Conservation (phyloP, 2,888 invertebrate genomes). For the Conchocele bisecta region DNA sequence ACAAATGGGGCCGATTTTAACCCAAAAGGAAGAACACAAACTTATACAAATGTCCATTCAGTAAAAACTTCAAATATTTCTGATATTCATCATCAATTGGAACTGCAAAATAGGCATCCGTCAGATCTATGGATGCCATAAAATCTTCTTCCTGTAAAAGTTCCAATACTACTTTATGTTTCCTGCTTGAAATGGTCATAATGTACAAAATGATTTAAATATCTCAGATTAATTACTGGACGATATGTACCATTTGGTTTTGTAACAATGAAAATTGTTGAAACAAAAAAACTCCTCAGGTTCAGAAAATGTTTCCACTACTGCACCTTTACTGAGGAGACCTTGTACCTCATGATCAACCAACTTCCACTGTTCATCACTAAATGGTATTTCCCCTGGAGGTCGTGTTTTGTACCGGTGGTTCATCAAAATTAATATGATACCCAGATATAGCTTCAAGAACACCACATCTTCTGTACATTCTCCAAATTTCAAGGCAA, state of each 20-base stretch:
- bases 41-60: constrained; percentile 7
- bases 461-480: not conserved
- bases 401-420: not conserved
- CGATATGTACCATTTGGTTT: not conserved
- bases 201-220: constrained; percentile 32
- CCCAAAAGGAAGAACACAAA: constrained; percentile 21
- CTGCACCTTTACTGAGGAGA: constrained; percentile 7
- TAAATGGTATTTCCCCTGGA: not conserved
- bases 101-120: constrained; percentile 22
- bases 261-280: not conserved
- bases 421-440: not conserved
- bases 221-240: constrained; percentile 12
- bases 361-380: not conserved
- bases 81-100: constrained; percentile 21
- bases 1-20: constrained; percentile 1
- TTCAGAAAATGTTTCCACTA: constrained; percentile 10
- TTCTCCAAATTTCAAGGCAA: not conserved
- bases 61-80: constrained; percentile 31
- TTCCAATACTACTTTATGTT: constrained; percentile 25
- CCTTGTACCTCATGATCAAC: not conserved
- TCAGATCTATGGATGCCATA: constrained; percentile 15
- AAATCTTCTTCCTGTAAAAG: constrained; percentile 26
- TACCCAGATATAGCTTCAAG: not conserved
- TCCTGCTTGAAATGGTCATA: constrained; percentile 45
- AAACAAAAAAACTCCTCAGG: constrained; percentile 12